These are phyloP conservation scores for Gadus macrocephalus DNA, from an alignment of 2,113 vertebrate species.

Conservation along the genomic window DNA sequence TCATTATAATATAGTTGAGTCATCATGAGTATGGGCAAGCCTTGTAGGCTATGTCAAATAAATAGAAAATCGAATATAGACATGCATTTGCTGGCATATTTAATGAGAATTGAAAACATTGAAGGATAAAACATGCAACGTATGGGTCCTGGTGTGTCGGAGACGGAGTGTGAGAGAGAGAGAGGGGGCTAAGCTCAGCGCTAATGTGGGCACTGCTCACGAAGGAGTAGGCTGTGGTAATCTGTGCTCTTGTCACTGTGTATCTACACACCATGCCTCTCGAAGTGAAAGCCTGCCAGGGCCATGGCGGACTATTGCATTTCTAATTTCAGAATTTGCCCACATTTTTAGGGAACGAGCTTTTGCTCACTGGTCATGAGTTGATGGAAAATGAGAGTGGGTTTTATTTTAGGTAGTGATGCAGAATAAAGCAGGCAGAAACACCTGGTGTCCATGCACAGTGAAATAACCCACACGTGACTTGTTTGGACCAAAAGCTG, in stretches of 20 bases:
- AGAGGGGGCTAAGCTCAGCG: conserved; percentile 31
- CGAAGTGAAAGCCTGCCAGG: conserved; percentile 33
- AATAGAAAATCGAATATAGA: conserved; percentile 35
- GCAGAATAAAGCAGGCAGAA: neutral
- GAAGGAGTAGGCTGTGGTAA: conserved; percentile 48
- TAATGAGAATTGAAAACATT: conserved; percentile 9
- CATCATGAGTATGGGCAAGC: conserved; percentile 22
- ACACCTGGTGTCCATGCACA: conserved; percentile 24
- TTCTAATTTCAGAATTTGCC: conserved; percentile 38
- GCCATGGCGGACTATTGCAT: conserved; percentile 22
- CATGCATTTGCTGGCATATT: conserved; percentile 24
- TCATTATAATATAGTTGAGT: conserved; percentile 8
- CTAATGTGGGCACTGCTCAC: conserved; percentile 34
- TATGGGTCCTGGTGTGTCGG: conserved; percentile 19
- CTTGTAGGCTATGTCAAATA: conserved; percentile 30
- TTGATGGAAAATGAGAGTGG: neutral
- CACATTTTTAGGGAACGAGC: neutral
- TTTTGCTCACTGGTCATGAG: conserved; percentile 10
- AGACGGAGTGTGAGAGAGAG: conserved; percentile 23
- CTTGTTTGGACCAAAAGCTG: neutral
- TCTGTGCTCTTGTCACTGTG: conserved; percentile 57
- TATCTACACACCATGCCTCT: conserved; percentile 41
- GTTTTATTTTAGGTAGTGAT: neutral
- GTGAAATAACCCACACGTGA: no score
- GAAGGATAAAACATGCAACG: conserved; percentile 15